These are phyloP conservation scores for Lysandra bellargus DNA, from an alignment of 2,888 invertebrate species.

Conservation along the genomic window DNA sequence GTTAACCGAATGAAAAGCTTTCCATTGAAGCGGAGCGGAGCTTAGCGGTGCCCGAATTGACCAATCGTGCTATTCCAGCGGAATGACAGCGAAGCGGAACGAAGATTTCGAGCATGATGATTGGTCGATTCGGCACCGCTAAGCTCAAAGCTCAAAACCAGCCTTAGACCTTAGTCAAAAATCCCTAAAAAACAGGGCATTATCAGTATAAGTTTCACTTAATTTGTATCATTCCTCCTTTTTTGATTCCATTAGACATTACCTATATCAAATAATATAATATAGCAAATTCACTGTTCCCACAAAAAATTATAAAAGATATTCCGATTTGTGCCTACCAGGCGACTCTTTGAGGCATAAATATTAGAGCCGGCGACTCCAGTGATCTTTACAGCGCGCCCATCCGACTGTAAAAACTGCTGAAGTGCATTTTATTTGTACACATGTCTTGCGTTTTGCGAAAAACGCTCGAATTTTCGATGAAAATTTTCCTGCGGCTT, in stretches of 20 bases:
- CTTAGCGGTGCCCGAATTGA: too few species aligned
- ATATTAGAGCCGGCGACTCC: conserved; percentile 36
- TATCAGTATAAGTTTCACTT: too few species aligned
- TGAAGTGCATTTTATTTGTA: conserved; percentile 37
- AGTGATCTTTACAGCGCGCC: conserved; percentile 37
- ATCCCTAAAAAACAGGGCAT: too few species aligned
- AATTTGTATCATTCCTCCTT: background rate
- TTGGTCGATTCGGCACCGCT: too few species aligned
- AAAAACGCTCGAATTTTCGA: conserved; percentile 21
- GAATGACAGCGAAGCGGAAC: too few species aligned
- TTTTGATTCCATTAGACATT: background rate
- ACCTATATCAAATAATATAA: too few species aligned
- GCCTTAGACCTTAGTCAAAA: too few species aligned
- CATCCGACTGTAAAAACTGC: conserved; percentile 38
- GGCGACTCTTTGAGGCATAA: conserved; percentile 37
- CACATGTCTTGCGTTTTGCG: conserved; percentile 30
- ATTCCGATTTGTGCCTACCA: background rate
- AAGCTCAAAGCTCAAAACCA: too few species aligned
- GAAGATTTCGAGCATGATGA: too few species aligned
- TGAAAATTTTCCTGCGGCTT: background rate
- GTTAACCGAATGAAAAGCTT: too few species aligned
- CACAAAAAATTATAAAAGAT: background rate
- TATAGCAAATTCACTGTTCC: background rate
- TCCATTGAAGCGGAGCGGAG: too few species aligned
- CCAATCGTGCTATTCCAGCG: too few species aligned